phyloP scores from a whole-genome alignment of 64 coral and sea anemone genomes.

The Stylophora pistillata region DNA sequence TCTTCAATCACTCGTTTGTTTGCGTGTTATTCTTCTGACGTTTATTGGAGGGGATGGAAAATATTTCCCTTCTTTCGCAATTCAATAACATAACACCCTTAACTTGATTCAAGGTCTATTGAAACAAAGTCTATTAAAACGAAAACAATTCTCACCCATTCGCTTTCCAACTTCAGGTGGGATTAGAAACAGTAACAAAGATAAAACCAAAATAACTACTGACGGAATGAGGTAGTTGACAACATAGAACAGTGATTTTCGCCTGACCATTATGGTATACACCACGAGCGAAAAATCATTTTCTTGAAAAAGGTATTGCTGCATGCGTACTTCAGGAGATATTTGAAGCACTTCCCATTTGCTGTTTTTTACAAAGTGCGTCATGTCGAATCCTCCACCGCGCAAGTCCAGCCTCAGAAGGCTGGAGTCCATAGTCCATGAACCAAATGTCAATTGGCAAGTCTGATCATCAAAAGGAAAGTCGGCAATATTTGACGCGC shows the following conservation, averaged over 20 bases:
- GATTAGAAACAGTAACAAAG: slow-evolving; percentile 85
- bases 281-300: not conserved
- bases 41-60: too few species aligned
- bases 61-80: too few species aligned
- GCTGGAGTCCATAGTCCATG: slow-evolving; percentile 70
- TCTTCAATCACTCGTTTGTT: too few species aligned
- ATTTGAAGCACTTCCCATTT: slow-evolving; percentile 74
- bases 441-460: slow-evolving; percentile 66
- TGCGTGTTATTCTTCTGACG: too few species aligned
- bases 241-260: slow-evolving; percentile 76
- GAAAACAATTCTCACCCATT: slow-evolving; percentile 77
- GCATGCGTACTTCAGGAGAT: slow-evolving; percentile 1
- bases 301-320: not conserved
- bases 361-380: slow-evolving; percentile 56
- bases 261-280: slow-evolving; percentile 57
- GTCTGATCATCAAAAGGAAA: slow-evolving; percentile 91
- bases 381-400: slow-evolving; percentile 43
- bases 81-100: too few species aligned
- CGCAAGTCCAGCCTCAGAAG: slow-evolving; percentile 33
- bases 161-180: slow-evolving; percentile 97
- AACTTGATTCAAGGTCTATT: too few species aligned
- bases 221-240: slow-evolving; percentile 84
- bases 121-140: not conserved
- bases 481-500: slow-evolving; percentile 63
- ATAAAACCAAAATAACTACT: slow-evolving; percentile 62